Evolutionary conservation across 2,888 invertebrate species (phyloP).

Genomic region (Seladonia tumulorum): DNA sequence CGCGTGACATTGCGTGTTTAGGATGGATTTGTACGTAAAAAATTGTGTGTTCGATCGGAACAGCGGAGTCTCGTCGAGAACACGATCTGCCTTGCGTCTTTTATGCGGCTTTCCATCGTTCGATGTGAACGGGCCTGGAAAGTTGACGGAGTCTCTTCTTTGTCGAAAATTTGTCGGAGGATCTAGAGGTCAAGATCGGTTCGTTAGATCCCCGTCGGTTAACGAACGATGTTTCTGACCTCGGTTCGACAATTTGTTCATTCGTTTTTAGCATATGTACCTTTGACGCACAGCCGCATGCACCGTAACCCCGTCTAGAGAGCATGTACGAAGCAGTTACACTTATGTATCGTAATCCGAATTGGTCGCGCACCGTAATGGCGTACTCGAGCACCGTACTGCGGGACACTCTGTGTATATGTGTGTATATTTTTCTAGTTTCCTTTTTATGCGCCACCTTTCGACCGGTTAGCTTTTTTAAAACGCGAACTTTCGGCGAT

Average conservation of each 20-base stretch:
- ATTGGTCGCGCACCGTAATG: constrained; percentile 51
- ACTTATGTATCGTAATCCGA: constrained; percentile 38
- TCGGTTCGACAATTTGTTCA: background rate
- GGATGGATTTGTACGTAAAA: constrained; percentile 43
- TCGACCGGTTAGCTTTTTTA: background rate
- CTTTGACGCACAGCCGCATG: constrained; percentile 66
- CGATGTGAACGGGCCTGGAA: constrained; percentile 62
- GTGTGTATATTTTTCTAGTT: constrained; percentile 74
- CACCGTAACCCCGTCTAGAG: constrained; percentile 50
- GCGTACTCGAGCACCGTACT: constrained; percentile 65
- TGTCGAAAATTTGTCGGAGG: background rate
- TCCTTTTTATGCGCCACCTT: constrained; percentile 45
- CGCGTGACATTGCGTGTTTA: constrained; percentile 65
- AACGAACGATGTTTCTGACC: constrained; percentile 5
- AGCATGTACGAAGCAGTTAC: constrained; percentile 40
- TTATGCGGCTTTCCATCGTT: constrained; percentile 65
- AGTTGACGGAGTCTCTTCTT: constrained; percentile 25
- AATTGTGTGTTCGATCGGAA: constrained; percentile 1
- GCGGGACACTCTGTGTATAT: constrained; percentile 65
- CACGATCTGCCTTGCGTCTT: constrained; percentile 16
- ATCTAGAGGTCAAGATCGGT: constrained; percentile 12
- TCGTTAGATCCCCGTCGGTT: background rate
- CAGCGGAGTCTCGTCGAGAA: background rate
- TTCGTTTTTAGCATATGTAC: constrained; percentile 56
- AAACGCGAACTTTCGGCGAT: background rate